Conservation (phyloP, 1,140 invertebrate species). For the Notospermus geniculatus region DNA sequence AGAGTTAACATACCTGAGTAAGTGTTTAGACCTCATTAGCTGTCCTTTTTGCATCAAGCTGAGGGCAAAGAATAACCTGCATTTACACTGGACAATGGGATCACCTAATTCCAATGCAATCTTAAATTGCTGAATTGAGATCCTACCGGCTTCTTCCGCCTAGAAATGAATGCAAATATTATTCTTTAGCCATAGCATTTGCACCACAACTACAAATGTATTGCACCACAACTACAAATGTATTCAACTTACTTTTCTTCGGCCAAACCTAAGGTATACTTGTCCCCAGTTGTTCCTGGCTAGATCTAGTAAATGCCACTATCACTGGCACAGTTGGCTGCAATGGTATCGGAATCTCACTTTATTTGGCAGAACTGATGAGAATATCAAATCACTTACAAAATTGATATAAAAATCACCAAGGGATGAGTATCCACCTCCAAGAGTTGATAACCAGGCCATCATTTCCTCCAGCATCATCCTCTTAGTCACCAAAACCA, state of each 20-base stretch:
- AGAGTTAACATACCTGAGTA: conserved; percentile 62
- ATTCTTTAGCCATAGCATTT: not conserved
- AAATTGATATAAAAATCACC: conserved; percentile 79
- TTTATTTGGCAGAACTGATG: too few species aligned
- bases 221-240: too few species aligned
- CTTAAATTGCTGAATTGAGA: conserved; percentile 77
- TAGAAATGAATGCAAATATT: conserved; percentile 44
- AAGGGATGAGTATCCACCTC: conserved; percentile 88
- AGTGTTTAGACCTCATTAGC: conserved; percentile 64
- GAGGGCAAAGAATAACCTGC: conserved; percentile 80
- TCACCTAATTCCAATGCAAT: conserved; percentile 78
- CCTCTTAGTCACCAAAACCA: conserved; percentile 37
- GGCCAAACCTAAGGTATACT: too few species aligned
- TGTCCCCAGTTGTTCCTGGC: not conserved
- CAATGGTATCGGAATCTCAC: too few species aligned
- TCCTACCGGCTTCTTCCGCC: conserved; percentile 82
- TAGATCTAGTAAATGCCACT: too few species aligned
- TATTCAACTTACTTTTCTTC: too few species aligned
- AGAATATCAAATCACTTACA: conserved; percentile 61
- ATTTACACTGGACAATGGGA: conserved; percentile 73
- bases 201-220: not conserved
- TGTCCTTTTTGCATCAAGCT: conserved; percentile 79
- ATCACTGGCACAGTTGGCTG: too few species aligned
- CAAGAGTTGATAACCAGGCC: conserved; percentile 94
- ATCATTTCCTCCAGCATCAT: conserved; percentile 80